A percentile compares a stretch with the other conserved stretches of the same genome.
phyloP scores from a whole-genome alignment of 2,113 vertebrate genomes.

The Abramis brama region DNA sequence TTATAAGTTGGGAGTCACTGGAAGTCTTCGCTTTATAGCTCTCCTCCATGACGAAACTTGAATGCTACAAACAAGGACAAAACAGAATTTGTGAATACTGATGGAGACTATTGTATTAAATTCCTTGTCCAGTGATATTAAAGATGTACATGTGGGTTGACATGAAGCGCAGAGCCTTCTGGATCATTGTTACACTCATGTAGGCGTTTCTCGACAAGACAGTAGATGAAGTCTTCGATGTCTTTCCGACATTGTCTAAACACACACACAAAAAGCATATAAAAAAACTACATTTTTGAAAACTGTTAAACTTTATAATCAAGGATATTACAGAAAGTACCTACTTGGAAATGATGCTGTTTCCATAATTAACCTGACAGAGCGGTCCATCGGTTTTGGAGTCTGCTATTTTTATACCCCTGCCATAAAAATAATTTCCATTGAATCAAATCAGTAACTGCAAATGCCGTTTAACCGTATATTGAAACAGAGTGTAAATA shows the following conservation, averaged over 20 bases:
- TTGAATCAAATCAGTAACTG: not conserved
- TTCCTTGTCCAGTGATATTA: not conserved
- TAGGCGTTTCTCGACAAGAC: constrained; percentile 85
- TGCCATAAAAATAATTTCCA: constrained; percentile 61
- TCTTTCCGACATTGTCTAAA: constrained; percentile 91
- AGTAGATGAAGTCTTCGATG: constrained; percentile 91
- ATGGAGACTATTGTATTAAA: not conserved
- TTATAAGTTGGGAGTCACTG: constrained; percentile 74
- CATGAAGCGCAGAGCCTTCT: constrained; percentile 74
- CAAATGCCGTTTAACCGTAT: not conserved
- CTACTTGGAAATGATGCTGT: constrained; percentile 96
- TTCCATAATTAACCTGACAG: constrained; percentile 91
- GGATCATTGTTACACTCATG: constrained; percentile 75
- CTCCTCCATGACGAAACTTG: constrained; percentile 87
- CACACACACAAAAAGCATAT: not conserved
- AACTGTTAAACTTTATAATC: not conserved
- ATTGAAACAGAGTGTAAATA: not conserved
- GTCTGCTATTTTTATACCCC: constrained; percentile 84
- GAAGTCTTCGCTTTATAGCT: constrained; percentile 70
- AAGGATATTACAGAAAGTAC: constrained; percentile 52
- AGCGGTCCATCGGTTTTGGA: constrained; percentile 87
- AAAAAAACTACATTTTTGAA: not conserved
- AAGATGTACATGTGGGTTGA: constrained; percentile 88
- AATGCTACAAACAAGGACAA: constrained; percentile 73
- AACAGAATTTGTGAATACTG: not conserved